Base-by-base conservation (phyloP, 2,888 invertebrate genomes). In the Drosophila colorata region DNA sequence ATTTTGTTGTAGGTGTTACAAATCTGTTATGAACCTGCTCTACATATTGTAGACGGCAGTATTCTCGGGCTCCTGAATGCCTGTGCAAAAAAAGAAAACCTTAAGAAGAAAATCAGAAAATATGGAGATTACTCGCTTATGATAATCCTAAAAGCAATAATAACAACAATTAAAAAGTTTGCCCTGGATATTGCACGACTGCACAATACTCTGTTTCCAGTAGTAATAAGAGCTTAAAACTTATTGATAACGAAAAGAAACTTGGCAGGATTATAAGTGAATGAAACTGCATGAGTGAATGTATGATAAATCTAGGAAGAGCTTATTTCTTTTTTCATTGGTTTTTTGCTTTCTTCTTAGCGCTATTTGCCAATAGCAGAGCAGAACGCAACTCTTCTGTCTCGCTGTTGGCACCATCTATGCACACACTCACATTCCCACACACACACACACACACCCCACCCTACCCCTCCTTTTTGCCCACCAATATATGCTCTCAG, bases 1-100 rank as follows among this genome's bases (percentile, higher is more conserved):
- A 70, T 70, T 75, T 63, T 79, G 46, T 61, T 66, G 52, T 18
- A 38, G 31, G 55, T 38, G 56, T 56, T 47, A 55, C 47, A 66
- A 41, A 40, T 47, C 20, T 18, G 20, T 35, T 47, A 67, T 13
- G 37, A 41, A 56, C 23, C 28, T 43, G n/a, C 28, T 53, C 16
- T 8, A 14, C 25, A 20, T 5, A 33, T 20, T 20, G 9, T n/a
- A 35, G n/a, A n/a, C 35, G 35, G n/a, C n/a, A n/a, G n/a, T n/a
- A n/a, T n/a, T n/a, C n/a, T n/a, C n/a, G n/a, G n/a, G n/a, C n/a
- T n/a, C n/a, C n/a, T n/a, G n/a, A n/a, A n/a, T n/a, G n/a, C n/a
- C n/a, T n/a, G n/a, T n/a, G n/a, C n/a, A n/a, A n/a, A n/a, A n/a
- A n/a, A n/a, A n/a, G n/a, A n/a, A n/a, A n/a, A n/a, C n/a, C n/a